Evolutionary conservation across 2,888 invertebrate species (phyloP), one percentile per base, ranked within the genome.

Genomic region (Drosophila kambysellisi): DNA sequence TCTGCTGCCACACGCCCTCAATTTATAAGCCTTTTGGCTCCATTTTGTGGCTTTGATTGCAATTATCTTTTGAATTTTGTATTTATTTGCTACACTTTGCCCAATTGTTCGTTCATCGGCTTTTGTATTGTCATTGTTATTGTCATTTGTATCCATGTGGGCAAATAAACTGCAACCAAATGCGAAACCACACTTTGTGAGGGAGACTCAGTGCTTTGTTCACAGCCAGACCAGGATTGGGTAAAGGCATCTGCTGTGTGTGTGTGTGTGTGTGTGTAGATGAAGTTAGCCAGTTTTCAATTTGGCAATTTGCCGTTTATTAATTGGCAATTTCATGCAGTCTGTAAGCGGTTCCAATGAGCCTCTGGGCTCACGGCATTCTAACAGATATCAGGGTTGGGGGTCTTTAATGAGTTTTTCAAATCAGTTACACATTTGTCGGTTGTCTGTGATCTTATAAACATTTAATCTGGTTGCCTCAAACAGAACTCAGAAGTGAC

Each of bases 41-140:
- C 90, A 87, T 82, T 88, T 88, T 92, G 91, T 84, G 90, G 88
- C 83, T 88, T 88, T 88, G 82, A 87, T 83, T 86, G 89, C 91
- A 91, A 92, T 91, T 91, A 92, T 92, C 89, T 82, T 83, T 82
- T 90, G 88, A 81, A 91, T 89, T 91, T 88, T 81, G 83, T 83
- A 90, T 87, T 84, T 88, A 82, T 81, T 87, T 88, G 91, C 89
- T 88, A 83, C 90, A 90, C 87, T 90, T 81, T 88, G 79, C 62
- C 63, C 87, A 88, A 88, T 86, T 88, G 90, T 88, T 79, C 80
- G 79, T 59, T 76, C 54, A 69, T 48, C 76, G 75, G 70, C 67
- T 73, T 69, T 88, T 88, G 79, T 75, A 59, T 79, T 78, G 64
- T 64, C 71, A 67, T 72, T 68, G 75, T 39, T 62, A 67, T 76